A percentile compares a stretch with the other conserved stretches of the same genome.
Evolutionary conservation across 2,797 vertebrate genomes (phyloP).

Genomic region (Phylloscopus collybita): DNA sequence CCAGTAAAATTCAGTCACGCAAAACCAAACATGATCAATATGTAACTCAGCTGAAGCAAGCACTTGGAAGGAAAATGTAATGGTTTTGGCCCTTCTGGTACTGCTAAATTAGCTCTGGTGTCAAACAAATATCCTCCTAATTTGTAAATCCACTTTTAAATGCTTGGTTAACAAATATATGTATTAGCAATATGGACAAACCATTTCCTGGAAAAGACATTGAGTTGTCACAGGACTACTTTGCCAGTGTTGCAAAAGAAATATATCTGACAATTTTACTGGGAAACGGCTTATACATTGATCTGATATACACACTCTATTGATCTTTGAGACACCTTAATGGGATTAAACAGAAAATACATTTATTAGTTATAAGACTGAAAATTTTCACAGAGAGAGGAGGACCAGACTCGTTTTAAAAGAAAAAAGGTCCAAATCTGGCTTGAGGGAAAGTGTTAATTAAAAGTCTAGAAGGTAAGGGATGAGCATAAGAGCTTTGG

Average conservation of each 20-base stretch:
- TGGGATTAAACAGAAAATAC: background rate
- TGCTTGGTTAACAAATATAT: background rate
- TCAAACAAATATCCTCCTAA: background rate
- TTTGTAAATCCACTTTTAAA: background rate
- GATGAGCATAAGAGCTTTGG: background rate
- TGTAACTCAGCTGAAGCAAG: background rate
- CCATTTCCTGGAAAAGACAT: conserved; percentile 10
- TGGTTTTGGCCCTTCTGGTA: background rate
- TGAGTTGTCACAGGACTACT: background rate
- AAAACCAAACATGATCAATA: background rate
- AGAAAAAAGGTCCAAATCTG: background rate
- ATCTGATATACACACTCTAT: background rate
- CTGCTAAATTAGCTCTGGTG: background rate
- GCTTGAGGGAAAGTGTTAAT: background rate
- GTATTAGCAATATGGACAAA: background rate
- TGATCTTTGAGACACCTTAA: background rate
- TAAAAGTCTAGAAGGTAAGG: background rate
- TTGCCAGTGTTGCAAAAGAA: background rate
- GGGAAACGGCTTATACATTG: background rate
- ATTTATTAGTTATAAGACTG: background rate
- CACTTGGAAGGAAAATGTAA: background rate
- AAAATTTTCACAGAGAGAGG: background rate
- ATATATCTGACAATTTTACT: background rate
- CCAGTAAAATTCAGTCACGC: background rate
- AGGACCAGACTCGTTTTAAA: background rate